Conservation (phyloP, 2,113 vertebrate species). For the Chaetura pelagica region DNA sequence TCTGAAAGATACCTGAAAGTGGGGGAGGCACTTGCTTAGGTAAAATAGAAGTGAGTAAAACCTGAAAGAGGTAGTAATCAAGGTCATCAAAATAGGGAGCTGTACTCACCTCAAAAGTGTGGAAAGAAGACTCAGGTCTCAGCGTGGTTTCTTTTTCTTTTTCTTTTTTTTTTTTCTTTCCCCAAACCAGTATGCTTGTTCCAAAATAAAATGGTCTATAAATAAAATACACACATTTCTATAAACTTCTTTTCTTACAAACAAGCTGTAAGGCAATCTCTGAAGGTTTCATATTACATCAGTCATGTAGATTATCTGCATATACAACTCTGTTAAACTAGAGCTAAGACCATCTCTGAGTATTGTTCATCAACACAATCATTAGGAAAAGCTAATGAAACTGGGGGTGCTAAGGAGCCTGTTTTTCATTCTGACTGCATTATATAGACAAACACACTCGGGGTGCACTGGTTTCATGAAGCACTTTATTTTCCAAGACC, state of each 20-base stretch:
- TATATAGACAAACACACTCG: not conserved
- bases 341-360: not conserved
- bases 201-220: not conserved
- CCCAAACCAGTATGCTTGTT: not conserved
- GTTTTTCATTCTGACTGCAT: not conserved
- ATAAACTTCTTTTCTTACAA: not conserved
- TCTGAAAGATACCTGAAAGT: not conserved
- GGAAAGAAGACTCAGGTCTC: accelerated
- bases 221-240: not conserved
- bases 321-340: not conserved
- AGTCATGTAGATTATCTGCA: not conserved
- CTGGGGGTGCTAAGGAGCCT: not conserved
- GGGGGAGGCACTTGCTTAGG: not conserved
- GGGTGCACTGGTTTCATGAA: not conserved
- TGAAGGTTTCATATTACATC: not conserved
- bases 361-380: not conserved
- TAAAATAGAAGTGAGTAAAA: not conserved
- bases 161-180: too few relatives aligned
- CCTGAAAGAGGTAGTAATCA: not conserved
- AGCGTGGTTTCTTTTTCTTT: not conserved
- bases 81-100: not conserved
- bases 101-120: not conserved
- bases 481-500: not conserved
- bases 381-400: not conserved
- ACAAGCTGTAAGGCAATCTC: not conserved